Evolutionary conservation across 1,140 invertebrate genomes (phyloP).

Genomic region (Listronotus bonariensis): DNA sequence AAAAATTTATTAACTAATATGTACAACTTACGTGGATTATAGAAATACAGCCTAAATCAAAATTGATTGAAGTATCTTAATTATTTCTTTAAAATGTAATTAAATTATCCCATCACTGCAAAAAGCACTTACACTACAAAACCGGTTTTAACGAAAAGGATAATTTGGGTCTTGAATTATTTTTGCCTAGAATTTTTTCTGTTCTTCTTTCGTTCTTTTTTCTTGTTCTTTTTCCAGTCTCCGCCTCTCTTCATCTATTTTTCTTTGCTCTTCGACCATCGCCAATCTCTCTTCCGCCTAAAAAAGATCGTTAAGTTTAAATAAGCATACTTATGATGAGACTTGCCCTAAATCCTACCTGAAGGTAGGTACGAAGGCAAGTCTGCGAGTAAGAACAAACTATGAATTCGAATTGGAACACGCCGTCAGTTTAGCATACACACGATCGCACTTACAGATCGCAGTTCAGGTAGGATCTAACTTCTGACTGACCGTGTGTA

Average conservation of each 20-base stretch:
- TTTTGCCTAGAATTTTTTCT: constrained; percentile 96
- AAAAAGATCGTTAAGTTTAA: constrained; percentile 27
- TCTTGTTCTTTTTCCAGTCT: constrained; percentile 91
- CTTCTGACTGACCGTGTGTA: too few species aligned
- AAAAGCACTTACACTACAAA: constrained; percentile 45
- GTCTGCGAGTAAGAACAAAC: too few species aligned
- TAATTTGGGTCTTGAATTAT: constrained; percentile 93
- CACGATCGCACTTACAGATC: background rate
- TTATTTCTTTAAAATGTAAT: constrained; percentile 1
- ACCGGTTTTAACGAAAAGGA: constrained; percentile 88
- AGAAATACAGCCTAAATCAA: constrained; percentile 3
- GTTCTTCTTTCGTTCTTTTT: constrained; percentile 89
- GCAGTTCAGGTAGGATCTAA: background rate
- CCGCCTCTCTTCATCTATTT: constrained; percentile 94
- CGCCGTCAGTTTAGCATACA: background rate
- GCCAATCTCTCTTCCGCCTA: constrained; percentile 95
- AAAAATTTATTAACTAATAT: constrained; percentile 11
- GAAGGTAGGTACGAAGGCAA: too few species aligned
- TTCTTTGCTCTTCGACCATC: constrained; percentile 94
- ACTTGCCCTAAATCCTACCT: too few species aligned
- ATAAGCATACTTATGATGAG: background rate
- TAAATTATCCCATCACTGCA: background rate
- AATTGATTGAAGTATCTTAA: constrained; percentile 9
- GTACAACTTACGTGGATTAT: constrained; percentile 5
- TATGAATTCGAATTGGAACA: too few species aligned